Evolutionary conservation across 2,797 vertebrate genomes (phyloP), one percentile per base, ranked within the genome.

Genomic region (Oryzias sinensis): DNA sequence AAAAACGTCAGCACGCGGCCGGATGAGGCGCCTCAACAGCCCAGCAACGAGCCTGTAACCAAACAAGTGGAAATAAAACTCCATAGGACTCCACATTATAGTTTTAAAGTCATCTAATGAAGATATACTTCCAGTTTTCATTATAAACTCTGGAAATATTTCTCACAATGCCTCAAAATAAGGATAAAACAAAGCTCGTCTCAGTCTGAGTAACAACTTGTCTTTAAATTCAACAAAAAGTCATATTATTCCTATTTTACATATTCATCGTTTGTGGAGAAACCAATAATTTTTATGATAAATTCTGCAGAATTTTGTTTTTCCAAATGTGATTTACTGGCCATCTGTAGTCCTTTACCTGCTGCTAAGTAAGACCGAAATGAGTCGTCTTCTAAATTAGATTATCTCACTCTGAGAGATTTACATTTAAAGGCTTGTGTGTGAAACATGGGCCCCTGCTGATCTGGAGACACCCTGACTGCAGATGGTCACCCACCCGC

Each of bases 1-100:
- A 68, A 60, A 68, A 68, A 89, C 90, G 90, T 92, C 92, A 91
- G 55, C 62, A 69, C 74, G 76, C 53, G 60, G 57, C 65, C 74
- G 82, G 72, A 77, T 69, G 79, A 60, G 45, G 56, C 50, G 67
- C 41, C 45, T 66, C 33, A 37, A 4, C 33, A 9, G 33, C 33
- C 33, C 3, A 37, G 9, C 33, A 37, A 4, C 33, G 11, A 37
- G 9, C 11, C 33, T 37, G 33, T 11, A 37, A 1, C 13, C 14
- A 53, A n/a, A 41, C 14, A 16, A 0, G 2, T 3, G 1, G 7
- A 49, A 22, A 25, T 11, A 25, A 25, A 13, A 25, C 43, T n/a
- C 43, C 22, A 40, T 43, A 43, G 2, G 14, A 22, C 14, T 24
- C 16, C 8, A 46, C 8, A 22, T 37, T 37, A 37, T 9, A 13